Evolutionary conservation across 2,888 invertebrate species (phyloP).

Genomic region (Volucella bombylans): DNA sequence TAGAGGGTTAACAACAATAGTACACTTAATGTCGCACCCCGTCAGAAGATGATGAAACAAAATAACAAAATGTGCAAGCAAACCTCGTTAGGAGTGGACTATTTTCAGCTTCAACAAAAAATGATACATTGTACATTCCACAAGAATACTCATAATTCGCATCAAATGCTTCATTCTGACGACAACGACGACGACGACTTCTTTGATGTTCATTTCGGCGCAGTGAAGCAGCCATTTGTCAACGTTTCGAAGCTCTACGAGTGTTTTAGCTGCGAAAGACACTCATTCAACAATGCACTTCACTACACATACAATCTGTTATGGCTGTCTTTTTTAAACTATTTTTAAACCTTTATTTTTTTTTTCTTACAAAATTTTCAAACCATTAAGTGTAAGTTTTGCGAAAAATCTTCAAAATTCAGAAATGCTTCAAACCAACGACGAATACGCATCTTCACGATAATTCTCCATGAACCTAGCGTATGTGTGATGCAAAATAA

Average conservation of each 20-base stretch:
- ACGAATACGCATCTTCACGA: neutral
- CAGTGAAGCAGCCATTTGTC: conserved; percentile 41
- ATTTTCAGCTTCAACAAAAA: no score
- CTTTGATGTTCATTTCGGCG: conserved; percentile 51
- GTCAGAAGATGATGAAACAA: no score
- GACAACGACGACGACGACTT: neutral
- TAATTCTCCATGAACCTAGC: conserved; percentile 24
- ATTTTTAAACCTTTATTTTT: neutral
- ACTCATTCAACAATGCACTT: neutral
- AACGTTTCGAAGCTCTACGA: conserved; percentile 7
- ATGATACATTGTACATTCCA: no score
- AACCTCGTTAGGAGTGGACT: no score
- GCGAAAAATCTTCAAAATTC: conserved; percentile 36
- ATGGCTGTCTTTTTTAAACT: neutral
- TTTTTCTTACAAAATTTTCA: conserved; percentile 15
- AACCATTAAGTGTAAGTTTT: conserved; percentile 45
- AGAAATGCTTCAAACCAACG: conserved; percentile 26
- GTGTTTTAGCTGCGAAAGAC: conserved; percentile 2
- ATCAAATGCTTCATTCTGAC: no score
- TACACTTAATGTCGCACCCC: no score
- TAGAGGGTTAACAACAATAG: no score
- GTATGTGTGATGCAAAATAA: no score
- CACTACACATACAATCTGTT: neutral
- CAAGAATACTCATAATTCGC: no score
- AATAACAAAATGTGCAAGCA: no score